phyloP scores from a whole-genome alignment of 2,113 vertebrate species.

The Haliaeetus leucogaster region DNA sequence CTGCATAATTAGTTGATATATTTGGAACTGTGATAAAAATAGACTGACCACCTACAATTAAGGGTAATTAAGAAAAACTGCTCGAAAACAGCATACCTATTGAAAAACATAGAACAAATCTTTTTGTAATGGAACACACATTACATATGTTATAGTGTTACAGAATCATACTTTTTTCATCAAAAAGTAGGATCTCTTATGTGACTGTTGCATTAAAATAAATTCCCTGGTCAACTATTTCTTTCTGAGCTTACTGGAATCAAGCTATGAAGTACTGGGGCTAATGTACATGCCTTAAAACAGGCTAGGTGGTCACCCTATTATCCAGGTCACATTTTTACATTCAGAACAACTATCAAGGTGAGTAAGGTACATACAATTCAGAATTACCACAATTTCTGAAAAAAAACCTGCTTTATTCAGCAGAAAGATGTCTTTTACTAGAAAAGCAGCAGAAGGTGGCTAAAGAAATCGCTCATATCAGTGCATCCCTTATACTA shows the following conservation, averaged over 20 bases:
- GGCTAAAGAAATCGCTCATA: neutral
- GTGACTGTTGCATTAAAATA: neutral
- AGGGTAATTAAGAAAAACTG: neutral
- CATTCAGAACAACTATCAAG: neutral
- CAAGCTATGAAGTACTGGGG: neutral
- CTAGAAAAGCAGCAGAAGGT: neutral
- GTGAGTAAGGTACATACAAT: constrained; percentile 13
- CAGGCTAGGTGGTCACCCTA: neutral
- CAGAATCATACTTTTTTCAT: neutral
- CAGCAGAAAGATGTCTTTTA: neutral
- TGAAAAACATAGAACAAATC: neutral
- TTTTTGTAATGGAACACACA: neutral
- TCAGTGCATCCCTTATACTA: neutral
- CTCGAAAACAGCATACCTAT: neutral
- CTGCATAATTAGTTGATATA: neutral
- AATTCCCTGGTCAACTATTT: neutral
- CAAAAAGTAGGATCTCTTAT: neutral
- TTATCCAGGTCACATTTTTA: neutral
- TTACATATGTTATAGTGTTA: neutral
- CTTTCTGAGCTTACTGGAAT: neutral
- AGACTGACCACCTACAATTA: neutral
- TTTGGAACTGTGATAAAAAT: neutral
- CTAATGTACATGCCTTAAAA: neutral
- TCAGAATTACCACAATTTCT: neutral
- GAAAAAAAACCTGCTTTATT: neutral